A percentile compares a stretch with the other conserved stretches of the same genome.
phyloP scores from a whole-genome alignment of 2,888 invertebrate genomes.

The Tortricodes alternella region DNA sequence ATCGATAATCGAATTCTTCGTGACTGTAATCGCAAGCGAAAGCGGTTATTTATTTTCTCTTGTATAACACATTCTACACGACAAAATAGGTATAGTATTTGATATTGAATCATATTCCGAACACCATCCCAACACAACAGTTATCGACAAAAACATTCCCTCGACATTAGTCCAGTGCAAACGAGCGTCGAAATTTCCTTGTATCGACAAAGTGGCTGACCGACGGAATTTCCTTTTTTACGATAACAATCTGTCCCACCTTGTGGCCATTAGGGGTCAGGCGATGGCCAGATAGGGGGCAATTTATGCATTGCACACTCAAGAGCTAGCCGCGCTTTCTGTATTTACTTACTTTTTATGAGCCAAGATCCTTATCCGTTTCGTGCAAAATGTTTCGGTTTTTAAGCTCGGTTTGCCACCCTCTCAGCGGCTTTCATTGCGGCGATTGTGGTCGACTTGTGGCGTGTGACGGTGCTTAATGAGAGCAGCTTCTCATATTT shows the following conservation, averaged over 20 bases:
- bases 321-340: constrained; percentile 49
- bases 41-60: too few relatives aligned
- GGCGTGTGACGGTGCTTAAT: constrained; percentile 16
- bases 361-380: constrained; percentile 61
- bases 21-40: too few relatives aligned
- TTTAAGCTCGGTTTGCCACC: constrained; percentile 34
- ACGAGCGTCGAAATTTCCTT: constrained; percentile 68
- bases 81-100: too few relatives aligned
- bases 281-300: constrained; percentile 73
- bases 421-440: constrained; percentile 36
- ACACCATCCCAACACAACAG: neutral
- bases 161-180: constrained; percentile 52
- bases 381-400: constrained; percentile 59
- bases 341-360: constrained; percentile 71
- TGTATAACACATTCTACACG: too few relatives aligned
- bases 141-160: constrained; percentile 26
- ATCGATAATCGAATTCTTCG: too few relatives aligned
- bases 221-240: constrained; percentile 66
- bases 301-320: constrained; percentile 78
- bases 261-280: constrained; percentile 75
- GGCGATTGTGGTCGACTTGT: constrained; percentile 31
- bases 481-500: constrained; percentile 27
- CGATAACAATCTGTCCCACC: constrained; percentile 78
- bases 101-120: too few relatives aligned
- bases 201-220: constrained; percentile 69